Evolutionary conservation across 2,113 vertebrate species (phyloP).

Genomic region (Natator depressus): DNA sequence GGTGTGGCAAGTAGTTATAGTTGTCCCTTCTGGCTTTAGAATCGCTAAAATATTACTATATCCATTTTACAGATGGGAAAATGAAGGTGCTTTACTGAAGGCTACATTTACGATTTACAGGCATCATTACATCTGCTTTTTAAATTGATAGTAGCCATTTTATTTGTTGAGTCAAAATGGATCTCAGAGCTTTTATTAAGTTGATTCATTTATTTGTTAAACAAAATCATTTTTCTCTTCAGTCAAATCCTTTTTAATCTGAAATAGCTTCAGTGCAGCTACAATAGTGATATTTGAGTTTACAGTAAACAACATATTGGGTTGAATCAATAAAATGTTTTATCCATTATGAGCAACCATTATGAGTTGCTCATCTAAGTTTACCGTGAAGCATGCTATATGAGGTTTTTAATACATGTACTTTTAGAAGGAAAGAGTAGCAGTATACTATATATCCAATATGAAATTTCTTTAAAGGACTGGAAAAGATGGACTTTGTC

Average conservation of each 20-base stretch:
- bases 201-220: conserved; percentile 48
- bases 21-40: background rate
- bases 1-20: background rate
- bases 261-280: background rate
- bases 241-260: background rate
- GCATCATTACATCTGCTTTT: conserved; percentile 53
- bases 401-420: background rate
- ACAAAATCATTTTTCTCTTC: conserved; percentile 12
- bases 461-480: background rate
- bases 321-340: background rate
- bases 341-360: background rate
- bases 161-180: conserved; percentile 11
- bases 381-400: background rate
- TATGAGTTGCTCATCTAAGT: background rate
- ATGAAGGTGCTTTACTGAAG: background rate
- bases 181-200: conserved; percentile 23
- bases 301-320: background rate
- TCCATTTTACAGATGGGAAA: background rate
- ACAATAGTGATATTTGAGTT: conserved; percentile 1
- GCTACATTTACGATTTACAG: background rate
- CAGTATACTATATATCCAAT: background rate
- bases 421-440: background rate
- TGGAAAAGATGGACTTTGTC: background rate
- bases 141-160: conserved; percentile 59
- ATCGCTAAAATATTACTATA: background rate